Percentiles rank a stretch among this genome's conserved stretches.
Conservation (phyloP, 2,888 invertebrate species). For the Yponomeuta plumbellus region DNA sequence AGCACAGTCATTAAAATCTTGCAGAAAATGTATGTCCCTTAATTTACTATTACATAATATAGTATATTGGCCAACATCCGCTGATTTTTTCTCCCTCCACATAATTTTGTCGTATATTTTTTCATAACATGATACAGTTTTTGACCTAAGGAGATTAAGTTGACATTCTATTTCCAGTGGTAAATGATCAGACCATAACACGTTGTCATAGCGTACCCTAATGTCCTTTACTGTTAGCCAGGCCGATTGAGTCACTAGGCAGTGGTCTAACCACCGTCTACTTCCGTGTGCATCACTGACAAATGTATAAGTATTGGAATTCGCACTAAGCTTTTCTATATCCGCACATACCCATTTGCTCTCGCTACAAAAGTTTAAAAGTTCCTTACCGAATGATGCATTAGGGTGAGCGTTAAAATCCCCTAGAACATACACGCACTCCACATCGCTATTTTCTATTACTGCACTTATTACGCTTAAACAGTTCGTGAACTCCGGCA, state of each 20-base stretch:
- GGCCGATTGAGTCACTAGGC: conserved; percentile 9
- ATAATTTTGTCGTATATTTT: neutral
- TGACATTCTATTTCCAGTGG: conserved; percentile 10
- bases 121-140: neutral
- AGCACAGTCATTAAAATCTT: neutral
- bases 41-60: neutral
- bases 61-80: neutral
- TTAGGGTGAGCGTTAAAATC: conserved; percentile 13
- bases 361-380: conserved; percentile 16
- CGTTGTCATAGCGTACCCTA: neutral
- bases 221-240: neutral
- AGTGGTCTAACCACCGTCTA: conserved; percentile 16
- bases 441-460: neutral
- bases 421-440: conserved; percentile 2
- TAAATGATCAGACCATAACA: conserved; percentile 12
- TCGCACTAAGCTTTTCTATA: conserved; percentile 15
- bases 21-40: neutral
- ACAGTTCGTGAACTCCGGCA: conserved; percentile 2
- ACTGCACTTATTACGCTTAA: conserved; percentile 5
- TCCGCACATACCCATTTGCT: conserved; percentile 18
- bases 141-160: neutral
- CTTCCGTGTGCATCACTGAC: conserved; percentile 12
- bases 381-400: conserved; percentile 17
- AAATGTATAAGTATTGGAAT: conserved; percentile 15
- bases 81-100: neutral